phyloP scores from a whole-genome alignment of 2,113 vertebrate genomes.

The Sorex araneus region DNA sequence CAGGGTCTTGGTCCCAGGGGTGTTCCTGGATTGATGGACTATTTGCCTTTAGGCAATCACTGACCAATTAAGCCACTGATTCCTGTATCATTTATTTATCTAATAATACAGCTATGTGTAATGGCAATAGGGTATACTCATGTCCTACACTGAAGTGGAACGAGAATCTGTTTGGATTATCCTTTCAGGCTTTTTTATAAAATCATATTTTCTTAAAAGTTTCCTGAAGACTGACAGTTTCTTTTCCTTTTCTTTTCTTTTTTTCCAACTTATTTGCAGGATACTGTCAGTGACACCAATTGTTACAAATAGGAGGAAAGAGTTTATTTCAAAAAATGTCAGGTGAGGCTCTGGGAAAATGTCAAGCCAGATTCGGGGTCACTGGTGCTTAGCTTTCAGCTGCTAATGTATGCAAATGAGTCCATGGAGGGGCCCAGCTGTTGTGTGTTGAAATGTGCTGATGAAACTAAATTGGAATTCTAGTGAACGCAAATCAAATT shows the following conservation, averaged over 20 bases:
- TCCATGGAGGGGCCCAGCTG: slow-evolving; percentile 77
- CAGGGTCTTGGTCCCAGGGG: background rate
- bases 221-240: slow-evolving; percentile 1
- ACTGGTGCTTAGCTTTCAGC: slow-evolving; percentile 69
- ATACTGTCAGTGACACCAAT: slow-evolving; percentile 46
- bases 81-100: background rate
- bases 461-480: slow-evolving; percentile 82
- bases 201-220: slow-evolving; percentile 35
- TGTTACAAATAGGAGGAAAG: slow-evolving; percentile 51
- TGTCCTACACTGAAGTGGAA: background rate
- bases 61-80: slow-evolving; percentile 13
- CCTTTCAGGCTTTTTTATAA: slow-evolving; percentile 48
- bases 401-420: slow-evolving; percentile 80
- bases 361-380: slow-evolving; percentile 66
- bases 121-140: background rate
- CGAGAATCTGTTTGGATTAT: slow-evolving; percentile 8
- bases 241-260: background rate
- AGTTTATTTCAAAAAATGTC: slow-evolving; percentile 66
- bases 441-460: slow-evolving; percentile 79
- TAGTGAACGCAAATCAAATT: slow-evolving; percentile 83
- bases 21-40: background rate
- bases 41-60: background rate
- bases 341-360: slow-evolving; percentile 62
- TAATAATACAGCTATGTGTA: slow-evolving; percentile 35
- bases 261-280: slow-evolving; percentile 3